Evolutionary conservation across 2,113 vertebrate genomes (phyloP), one percentile per base, ranked within the genome.

Genomic region (Cygnus buccinator): DNA sequence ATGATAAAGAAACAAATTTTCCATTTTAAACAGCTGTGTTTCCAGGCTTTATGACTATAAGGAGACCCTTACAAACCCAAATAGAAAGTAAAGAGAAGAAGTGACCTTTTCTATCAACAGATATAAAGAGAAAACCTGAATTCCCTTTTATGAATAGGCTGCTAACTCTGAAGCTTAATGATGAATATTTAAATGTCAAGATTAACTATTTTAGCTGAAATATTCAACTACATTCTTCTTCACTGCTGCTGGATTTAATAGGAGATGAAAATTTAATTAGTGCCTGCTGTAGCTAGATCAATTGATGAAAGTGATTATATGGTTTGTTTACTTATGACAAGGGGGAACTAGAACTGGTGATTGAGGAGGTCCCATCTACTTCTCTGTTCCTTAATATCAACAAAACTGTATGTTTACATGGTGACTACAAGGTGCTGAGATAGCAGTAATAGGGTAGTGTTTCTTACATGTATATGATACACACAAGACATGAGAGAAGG

Each of bases 311-410:
- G 81, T 35, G 48, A 94, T 96, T 95, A 93, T 89, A 93, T 76
- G 94, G 87, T 87, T 96, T 95, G 77, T 96, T 97, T 96, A 82
- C 77, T 89, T 85, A 87, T 59, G 95, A 96, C 94, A 87, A 72
- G 89, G 80, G 28, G 39, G 54, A 94, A 29, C 70, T 35, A 70
- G 57, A 71, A 43, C 4, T 71, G 25, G 66, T 96, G 95, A 97
- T 82, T 91, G 91, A 96, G 66, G 84, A 94, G 70, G 68, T 93
- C 76, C 57, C 1, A 0, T 89, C 65, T 89, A 68, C 29, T 84
- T 17, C 52, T 94, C 37, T 78, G 84, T 17, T 87, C 57, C 70
- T 55, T 84, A 87, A 57, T 65, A 94, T 90, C 84, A 96, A 93
- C 76, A 89, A 81, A 84, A 75, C 11, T 39, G 29, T 81, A 16